A percentile compares a stretch with the other conserved stretches of the same genome.
Evolutionary conservation across 2,888 invertebrate genomes (phyloP).

Genomic region (Biston betularia): DNA sequence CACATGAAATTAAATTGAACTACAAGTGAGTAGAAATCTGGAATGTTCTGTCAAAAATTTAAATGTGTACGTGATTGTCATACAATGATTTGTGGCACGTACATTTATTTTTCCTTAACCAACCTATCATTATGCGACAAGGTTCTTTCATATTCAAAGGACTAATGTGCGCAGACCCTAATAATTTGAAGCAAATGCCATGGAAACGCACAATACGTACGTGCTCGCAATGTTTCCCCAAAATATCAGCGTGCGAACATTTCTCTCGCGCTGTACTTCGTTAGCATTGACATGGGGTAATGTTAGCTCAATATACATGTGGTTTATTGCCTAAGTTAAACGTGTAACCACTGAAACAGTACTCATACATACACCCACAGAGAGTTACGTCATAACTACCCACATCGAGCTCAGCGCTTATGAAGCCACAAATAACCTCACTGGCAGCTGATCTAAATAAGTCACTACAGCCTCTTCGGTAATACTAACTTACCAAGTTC

Average conservation of each 20-base stretch:
- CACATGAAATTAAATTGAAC: no score
- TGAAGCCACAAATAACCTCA: slow-evolving; percentile 12
- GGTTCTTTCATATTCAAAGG: slow-evolving; percentile 24
- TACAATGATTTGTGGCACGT: slow-evolving; percentile 1
- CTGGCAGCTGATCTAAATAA: slow-evolving; percentile 17
- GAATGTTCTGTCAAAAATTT: slow-evolving; percentile 4
- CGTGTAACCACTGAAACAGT: slow-evolving; percentile 38
- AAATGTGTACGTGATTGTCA: slow-evolving; percentile 12
- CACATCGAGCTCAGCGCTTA: slow-evolving; percentile 5
- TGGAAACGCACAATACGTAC: slow-evolving; percentile 18
- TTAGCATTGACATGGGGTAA: slow-evolving; percentile 42
- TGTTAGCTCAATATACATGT: slow-evolving; percentile 41
- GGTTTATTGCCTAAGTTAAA: slow-evolving; percentile 40
- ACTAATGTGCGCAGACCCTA: slow-evolving; percentile 28
- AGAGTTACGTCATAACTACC: slow-evolving; percentile 12
- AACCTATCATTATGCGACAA: slow-evolving; percentile 27
- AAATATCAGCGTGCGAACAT: slow-evolving; percentile 30
- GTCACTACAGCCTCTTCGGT: slow-evolving; percentile 17
- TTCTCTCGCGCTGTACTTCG: slow-evolving; percentile 32
- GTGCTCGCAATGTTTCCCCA: slow-evolving; percentile 28
- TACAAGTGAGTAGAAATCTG: neutral
- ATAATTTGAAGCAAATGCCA: slow-evolving; percentile 29
- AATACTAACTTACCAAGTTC: slow-evolving; percentile 23
- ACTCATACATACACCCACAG: slow-evolving; percentile 30
- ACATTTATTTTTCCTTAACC: slow-evolving; percentile 18